Base-by-base conservation (phyloP, 2,888 invertebrate genomes). In the Cataglyphis cursor region DNA sequence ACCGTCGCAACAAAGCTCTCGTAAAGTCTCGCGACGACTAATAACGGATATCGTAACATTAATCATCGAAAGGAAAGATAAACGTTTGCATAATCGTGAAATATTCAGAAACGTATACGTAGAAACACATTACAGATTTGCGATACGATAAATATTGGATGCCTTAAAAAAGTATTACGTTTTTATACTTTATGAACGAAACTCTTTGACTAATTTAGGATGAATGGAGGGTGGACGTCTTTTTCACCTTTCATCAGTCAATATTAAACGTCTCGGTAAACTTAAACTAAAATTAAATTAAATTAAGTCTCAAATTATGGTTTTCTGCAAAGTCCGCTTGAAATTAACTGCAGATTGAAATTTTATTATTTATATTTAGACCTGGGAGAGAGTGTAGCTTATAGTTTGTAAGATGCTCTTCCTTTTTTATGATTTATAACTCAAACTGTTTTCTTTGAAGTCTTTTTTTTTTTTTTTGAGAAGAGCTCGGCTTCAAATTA, bases 331-430 rank as follows among this genome's bases (percentile, higher is more conserved):
- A 65, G 64, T 54, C 18, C 8, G 64, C 35, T 41, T 41, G 9
- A 54, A 54, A 41, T 66, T 66, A 66, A 76, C 54, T 57, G 41
- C 54, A 57, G 54, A 38, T 41, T 76, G 28, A 48, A 54, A 54
- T 54, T 66, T 66, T 66, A 41, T 66, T 66, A 57, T 66, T 76
- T 76, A 54, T 65, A 75, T 75, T 28, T 38, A 54, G 54, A 35
- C 21, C 38, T n/a, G n/a, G 38, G 15, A 54, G 15, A 28, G 15
- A 28, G 15, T n/a, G 18, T 15, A 35, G 54, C 31, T 70, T 18
- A 15, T 21, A 51, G 4, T 24, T 31, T 48, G 24, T 10, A 24
- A 65, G n/a, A 24, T 51, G 12, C 65, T 54, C 35, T 10, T 21
- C 21, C 9, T 54, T 64, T 75, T 21, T 51, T 35, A 48, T 21